Evolutionary conservation across 2,113 vertebrate genomes (phyloP), one percentile per base, ranked within the genome.

Genomic region (Oryzias celebensis): DNA sequence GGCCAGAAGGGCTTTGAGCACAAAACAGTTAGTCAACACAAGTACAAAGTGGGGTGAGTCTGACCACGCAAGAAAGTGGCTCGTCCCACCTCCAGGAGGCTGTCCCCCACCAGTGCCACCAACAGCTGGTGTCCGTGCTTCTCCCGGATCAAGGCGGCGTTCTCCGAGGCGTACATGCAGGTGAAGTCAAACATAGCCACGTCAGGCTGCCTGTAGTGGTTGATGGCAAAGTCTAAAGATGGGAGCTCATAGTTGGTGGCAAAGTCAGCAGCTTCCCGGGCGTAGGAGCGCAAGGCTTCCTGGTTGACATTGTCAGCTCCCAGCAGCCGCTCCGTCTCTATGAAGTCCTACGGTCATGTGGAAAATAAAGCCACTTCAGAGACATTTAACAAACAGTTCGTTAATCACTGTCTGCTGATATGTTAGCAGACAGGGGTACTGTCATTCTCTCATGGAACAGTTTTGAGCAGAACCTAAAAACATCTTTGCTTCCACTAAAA

Each of bases 101-200:
- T 99, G 45, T 99, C 97, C 41, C 97, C 97, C 72, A 98, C 97
- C 12, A 99, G 92, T 0, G 95, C 92, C 22, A 98, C 96, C 10
- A 99, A 85, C 2, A 98, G 91, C 75, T 91, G 93, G 77, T 93
- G 94, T 1, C 94, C 91, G 31, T 91, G 89, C n/a, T 94, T 94
- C 78, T 97, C 94, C 20, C 96, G 87, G 73, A 98, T 88, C 52
- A 99, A 69, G 0, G 96, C 96, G 0, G 96, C 97, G 0, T 98
- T 98, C 85, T 99, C 97, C 0, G 96, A 96, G 1, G 97, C 97
- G 2, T 98, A 97, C 97, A 99, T 99, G 84, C 91, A 94, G 77
- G 97, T 99, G 78, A 99, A 99, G 89, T 99, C 96, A 10, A 99
- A 99, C 97, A 99, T 98, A 64, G 97, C 95, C 15, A 97, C 97